Evolutionary conservation across 2,888 invertebrate genomes (phyloP), one percentile per base, ranked within the genome.

Genomic region (Philonicus albiceps): DNA sequence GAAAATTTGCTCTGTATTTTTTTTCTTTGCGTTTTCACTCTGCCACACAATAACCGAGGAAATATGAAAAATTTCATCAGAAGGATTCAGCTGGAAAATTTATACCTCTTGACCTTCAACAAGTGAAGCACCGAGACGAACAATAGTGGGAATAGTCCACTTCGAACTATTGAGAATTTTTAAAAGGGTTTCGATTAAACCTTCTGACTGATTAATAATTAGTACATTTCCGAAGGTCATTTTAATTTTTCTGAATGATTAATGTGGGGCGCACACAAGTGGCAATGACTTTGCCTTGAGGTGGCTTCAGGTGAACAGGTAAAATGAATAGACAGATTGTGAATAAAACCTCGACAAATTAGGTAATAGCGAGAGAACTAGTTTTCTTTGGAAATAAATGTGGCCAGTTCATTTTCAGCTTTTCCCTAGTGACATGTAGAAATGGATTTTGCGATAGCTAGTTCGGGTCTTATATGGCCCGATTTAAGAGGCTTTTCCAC

Each of bases 191-290:
- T 64, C 64, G 27, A 64, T 64, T 27, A 19, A 64, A 8, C 64
- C 19, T 22, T 27, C 22, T 22, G 11, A 13, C 53, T 30, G 13
- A 27, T 78, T 49, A 78, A 78, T 74, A 34, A 27, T 78, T 49
- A 49, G 49, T 78, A 78, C 74, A 13, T 13, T 13, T 22, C 5
- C 49, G 49, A 78, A 49, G 78, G 78, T 16, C 49, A 30, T 78
- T 22, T 78, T 78, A 49, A 78, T 30, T 78, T 43, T 27, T 78
- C 43, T 76, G 76, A 76, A 76, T 76, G 78, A 78, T 78, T 78
- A 49, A 78, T 78, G 40, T 37, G 76, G 76, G 40, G 49, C 27
- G 49, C 43, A 8, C 78, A 27, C 78, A 49, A 43, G 49, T 27
- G 78, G 37, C 78, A 27, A 49, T 78, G 78, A 78, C 78, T 64